A percentile compares a stretch with the other conserved stretches of the same genome.
Evolutionary conservation across 1,140 invertebrate species (phyloP).

Genomic region (Sinonovacula constricta): DNA sequence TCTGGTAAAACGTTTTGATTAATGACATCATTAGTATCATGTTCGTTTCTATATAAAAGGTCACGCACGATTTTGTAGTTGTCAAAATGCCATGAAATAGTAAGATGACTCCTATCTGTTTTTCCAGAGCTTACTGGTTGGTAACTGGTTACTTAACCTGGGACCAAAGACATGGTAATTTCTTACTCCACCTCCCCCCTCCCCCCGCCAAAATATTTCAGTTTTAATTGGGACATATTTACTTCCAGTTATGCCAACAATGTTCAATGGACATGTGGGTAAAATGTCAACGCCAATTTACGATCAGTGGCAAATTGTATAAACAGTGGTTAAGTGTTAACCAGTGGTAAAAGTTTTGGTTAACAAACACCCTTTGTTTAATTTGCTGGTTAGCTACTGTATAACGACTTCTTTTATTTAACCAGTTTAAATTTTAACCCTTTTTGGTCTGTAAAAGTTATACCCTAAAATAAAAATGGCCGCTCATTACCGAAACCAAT

Average conservation of each 20-base stretch:
- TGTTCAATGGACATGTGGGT: slow-evolving; percentile 15
- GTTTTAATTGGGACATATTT: neutral
- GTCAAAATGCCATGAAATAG: slow-evolving; percentile 2
- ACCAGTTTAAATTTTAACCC: slow-evolving; percentile 9
- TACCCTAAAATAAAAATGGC: neutral
- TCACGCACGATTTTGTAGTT: slow-evolving; percentile 12
- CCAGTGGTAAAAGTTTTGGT: no score
- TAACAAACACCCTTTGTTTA: no score
- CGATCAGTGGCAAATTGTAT: no score
- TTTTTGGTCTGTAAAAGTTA: neutral
- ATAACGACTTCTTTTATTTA: no score
- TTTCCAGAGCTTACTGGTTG: neutral
- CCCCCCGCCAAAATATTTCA: neutral
- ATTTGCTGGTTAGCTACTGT: no score
- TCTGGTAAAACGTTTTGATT: slow-evolving; percentile 20
- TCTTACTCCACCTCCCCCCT: no score
- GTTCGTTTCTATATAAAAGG: slow-evolving; percentile 16
- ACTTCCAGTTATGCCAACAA: slow-evolving; percentile 2
- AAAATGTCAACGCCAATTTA: no score
- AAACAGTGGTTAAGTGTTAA: no score
- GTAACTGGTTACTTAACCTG: neutral
- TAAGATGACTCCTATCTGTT: neutral
- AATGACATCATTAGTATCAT: neutral
- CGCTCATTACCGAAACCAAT: no score
- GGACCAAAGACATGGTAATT: neutral